A percentile compares a stretch with the other conserved stretches of the same genome.
Conservation (phyloP, 2,888 invertebrate species). For the Philereme vetulata region DNA sequence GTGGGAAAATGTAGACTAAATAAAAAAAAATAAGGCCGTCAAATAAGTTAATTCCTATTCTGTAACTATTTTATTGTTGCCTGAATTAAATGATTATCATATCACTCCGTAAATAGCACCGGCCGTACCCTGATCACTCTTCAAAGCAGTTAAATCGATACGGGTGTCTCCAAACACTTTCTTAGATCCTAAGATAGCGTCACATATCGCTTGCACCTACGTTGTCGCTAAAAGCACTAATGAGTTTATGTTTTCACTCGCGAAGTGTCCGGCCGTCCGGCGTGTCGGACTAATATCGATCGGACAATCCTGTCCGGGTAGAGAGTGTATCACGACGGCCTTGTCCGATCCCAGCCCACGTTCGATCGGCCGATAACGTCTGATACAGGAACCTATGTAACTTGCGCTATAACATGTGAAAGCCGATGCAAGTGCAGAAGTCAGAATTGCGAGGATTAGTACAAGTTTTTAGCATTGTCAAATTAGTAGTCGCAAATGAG, state of each 20-base stretch:
- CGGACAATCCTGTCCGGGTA: slow-evolving; percentile 47
- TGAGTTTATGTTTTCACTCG: slow-evolving; percentile 67
- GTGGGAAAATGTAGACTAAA: too few species aligned
- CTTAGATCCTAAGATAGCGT: slow-evolving; percentile 58
- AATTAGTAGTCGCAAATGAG: too few species aligned
- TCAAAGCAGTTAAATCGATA: slow-evolving; percentile 22
- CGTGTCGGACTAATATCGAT: slow-evolving; percentile 63
- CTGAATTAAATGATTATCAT: too few species aligned
- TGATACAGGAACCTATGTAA: slow-evolving; percentile 55
- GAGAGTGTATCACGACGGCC: slow-evolving; percentile 56
- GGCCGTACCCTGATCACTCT: background rate
- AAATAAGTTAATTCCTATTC: too few species aligned
- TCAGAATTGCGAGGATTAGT: slow-evolving; percentile 35
- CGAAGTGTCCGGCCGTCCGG: slow-evolving; percentile 55
- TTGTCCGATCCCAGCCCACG: slow-evolving; percentile 49
- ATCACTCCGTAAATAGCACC: too few species aligned
- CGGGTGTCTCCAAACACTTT: slow-evolving; percentile 39
- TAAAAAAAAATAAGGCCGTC: too few species aligned
- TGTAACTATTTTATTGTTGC: too few species aligned
- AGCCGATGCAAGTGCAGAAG: slow-evolving; percentile 71
- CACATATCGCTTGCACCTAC: slow-evolving; percentile 53
- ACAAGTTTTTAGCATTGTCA: too few species aligned
- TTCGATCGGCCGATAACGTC: slow-evolving; percentile 69
- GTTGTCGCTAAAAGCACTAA: slow-evolving; percentile 65
- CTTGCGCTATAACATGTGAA: slow-evolving; percentile 65